A percentile compares a stretch with the other conserved stretches of the same genome.
These are phyloP conservation scores for Bhutanitis thaidina DNA, from an alignment of 2,888 invertebrate species.

Conservation along the genomic window DNA sequence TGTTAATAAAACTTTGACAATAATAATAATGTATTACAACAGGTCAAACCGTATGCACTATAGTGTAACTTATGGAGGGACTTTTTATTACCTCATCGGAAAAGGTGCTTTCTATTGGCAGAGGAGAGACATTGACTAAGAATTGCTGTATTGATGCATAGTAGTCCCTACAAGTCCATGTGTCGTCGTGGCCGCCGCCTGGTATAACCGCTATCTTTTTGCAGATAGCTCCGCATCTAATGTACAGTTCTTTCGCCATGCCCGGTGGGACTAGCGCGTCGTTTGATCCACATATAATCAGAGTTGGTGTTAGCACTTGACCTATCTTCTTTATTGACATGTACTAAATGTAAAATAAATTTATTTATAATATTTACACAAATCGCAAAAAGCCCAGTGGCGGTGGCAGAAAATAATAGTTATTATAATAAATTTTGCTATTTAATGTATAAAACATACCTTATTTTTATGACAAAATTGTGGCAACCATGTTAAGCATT, in stretches of 20 bases:
- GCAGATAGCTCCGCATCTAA: conserved; percentile 85
- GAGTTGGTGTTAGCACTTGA: conserved; percentile 85
- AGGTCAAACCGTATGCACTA: conserved; percentile 51
- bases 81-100: conserved; percentile 41
- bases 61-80: conserved; percentile 33
- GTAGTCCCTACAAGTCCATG: conserved; percentile 94
- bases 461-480: conserved; percentile 94
- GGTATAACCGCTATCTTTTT: conserved; percentile 89
- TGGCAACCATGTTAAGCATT: conserved; percentile 87
- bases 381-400: too few relatives aligned
- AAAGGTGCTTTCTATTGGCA: conserved; percentile 48
- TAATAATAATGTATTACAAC: neutral
- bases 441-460: conserved; percentile 69
- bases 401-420: too few relatives aligned
- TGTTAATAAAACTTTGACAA: neutral
- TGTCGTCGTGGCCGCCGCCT: conserved; percentile 95
- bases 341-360: conserved; percentile 75
- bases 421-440: too few relatives aligned
- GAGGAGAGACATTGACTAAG: conserved; percentile 54
- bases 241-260: conserved; percentile 92
- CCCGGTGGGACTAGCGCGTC: conserved; percentile 93
- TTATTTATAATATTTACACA: neutral
- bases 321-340: conserved; percentile 87
- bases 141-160: conserved; percentile 80
- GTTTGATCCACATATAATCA: conserved; percentile 93